A percentile compares a stretch with the other conserved stretches of the same genome.
These are phyloP conservation scores for Helicoverpa assulta DNA, from an alignment of 2,888 invertebrate genomes.

Conservation along the genomic window DNA sequence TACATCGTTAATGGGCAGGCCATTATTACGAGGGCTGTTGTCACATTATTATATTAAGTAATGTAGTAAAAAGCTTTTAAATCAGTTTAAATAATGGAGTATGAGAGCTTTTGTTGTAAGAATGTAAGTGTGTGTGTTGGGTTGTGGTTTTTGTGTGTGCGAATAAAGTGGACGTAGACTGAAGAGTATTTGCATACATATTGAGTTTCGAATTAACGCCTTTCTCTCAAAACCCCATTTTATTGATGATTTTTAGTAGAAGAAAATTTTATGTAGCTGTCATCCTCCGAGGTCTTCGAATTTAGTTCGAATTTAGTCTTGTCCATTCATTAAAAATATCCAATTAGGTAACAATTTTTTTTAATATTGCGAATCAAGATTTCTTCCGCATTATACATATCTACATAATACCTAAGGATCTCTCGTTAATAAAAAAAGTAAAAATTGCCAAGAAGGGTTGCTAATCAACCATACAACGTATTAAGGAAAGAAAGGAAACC, in stretches of 20 bases:
- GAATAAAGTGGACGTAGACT: too few species aligned
- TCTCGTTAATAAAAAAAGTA: constrained; percentile 1
- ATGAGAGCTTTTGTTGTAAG: constrained; percentile 19
- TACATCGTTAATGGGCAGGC: constrained; percentile 31
- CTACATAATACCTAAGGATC: neutral
- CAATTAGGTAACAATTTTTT: too few species aligned
- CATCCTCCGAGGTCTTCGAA: too few species aligned
- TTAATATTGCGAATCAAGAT: too few species aligned
- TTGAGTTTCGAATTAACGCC: too few species aligned
- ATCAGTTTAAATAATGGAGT: constrained; percentile 43
- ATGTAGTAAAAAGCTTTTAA: constrained; percentile 44
- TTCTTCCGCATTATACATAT: neutral
- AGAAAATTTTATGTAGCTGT: too few species aligned
- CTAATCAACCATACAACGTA: constrained; percentile 31
- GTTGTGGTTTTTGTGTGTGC: neutral
- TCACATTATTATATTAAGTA: constrained; percentile 43
- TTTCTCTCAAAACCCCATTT: too few species aligned
- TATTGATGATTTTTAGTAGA: too few species aligned
- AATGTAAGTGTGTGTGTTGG: constrained; percentile 6
- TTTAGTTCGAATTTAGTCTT: too few species aligned
- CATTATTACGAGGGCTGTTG: constrained; percentile 44
- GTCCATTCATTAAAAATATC: too few species aligned
- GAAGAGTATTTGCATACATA: too few species aligned
- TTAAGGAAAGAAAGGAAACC: constrained; percentile 3
- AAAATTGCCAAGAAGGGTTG: constrained; percentile 32